These are phyloP conservation scores for Polyergus mexicanus DNA, from an alignment of 1,140 invertebrate genomes.

Conservation along the genomic window DNA sequence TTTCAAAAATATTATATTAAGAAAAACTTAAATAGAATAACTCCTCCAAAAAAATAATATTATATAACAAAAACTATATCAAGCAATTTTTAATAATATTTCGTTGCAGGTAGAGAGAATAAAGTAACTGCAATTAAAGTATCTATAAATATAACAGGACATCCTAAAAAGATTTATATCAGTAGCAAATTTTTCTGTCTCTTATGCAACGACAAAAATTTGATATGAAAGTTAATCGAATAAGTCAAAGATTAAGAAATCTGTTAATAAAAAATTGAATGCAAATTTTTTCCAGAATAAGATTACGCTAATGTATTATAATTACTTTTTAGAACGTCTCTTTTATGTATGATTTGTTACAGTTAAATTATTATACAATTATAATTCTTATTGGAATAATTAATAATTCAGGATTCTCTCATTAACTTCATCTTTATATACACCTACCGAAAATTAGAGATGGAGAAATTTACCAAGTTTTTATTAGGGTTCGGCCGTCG, in stretches of 20 bases:
- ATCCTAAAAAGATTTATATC: constrained; percentile 32
- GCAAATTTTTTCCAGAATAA: neutral
- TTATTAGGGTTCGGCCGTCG: constrained; percentile 90
- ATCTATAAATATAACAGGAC: constrained; percentile 31
- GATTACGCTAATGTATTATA: neutral
- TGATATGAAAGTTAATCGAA: neutral
- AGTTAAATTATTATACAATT: constrained; percentile 25
- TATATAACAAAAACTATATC: constrained; percentile 77
- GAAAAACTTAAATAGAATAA: constrained; percentile 22
- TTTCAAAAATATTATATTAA: constrained; percentile 10
- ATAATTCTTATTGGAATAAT: constrained; percentile 32
- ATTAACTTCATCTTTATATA: constrained; percentile 13
- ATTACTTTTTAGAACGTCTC: constrained; percentile 37
- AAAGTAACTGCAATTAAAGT: constrained; percentile 27
- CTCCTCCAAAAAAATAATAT: constrained; percentile 71
- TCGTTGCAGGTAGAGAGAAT: constrained; percentile 28
- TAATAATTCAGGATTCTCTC: neutral
- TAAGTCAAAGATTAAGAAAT: neutral
- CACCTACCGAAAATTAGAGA: constrained; percentile 43
- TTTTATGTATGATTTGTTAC: constrained; percentile 7
- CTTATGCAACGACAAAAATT: neutral
- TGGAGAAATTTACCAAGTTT: constrained; percentile 86
- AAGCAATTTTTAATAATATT: constrained; percentile 45
- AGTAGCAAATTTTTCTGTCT: neutral
- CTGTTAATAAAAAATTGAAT: neutral